phyloP scores from a whole-genome alignment of 2,888 invertebrate species.

The Deladenus siricidicola region DNA sequence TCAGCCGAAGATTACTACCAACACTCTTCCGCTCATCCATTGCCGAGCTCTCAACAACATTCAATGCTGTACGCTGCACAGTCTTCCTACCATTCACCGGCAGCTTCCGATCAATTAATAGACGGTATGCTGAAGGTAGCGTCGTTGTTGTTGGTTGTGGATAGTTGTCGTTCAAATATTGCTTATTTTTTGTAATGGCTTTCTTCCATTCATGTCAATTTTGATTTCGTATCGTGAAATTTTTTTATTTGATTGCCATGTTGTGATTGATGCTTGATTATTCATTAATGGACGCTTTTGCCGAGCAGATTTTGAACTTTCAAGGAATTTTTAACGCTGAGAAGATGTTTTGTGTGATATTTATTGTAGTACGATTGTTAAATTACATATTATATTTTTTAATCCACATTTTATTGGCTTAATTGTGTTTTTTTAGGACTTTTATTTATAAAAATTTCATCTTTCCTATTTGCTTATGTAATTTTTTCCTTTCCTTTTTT shows the following conservation, averaged over 20 bases:
- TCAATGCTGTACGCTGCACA: not conserved
- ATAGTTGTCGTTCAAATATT: not conserved
- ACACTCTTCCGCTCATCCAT: not conserved
- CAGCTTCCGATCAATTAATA: not conserved
- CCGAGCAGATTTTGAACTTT: not conserved
- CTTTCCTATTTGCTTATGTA: too few relatives aligned
- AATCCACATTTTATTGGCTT: too few relatives aligned
- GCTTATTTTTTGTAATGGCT: not conserved
- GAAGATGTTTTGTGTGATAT: too few relatives aligned
- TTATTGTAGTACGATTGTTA: too few relatives aligned
- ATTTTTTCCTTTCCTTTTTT: too few relatives aligned
- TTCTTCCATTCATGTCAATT: not conserved
- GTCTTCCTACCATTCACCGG: not conserved
- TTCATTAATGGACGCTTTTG: not conserved
- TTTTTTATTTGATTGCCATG: not conserved
- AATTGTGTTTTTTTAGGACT: too few relatives aligned
- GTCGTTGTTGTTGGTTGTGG: constrained; percentile 19
- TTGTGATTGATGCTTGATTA: not conserved
- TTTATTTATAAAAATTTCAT: too few relatives aligned
- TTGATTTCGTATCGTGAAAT: not conserved
- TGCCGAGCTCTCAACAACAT: too few relatives aligned
- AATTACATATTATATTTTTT: too few relatives aligned
- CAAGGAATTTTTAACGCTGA: too few relatives aligned
- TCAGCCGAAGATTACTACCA: not conserved
- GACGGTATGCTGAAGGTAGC: constrained; percentile 22